Percentiles rank a stretch among this genome's conserved stretches.
Conservation (phyloP, 2,113 vertebrate species). For the Cyrtonyx montezumae region DNA sequence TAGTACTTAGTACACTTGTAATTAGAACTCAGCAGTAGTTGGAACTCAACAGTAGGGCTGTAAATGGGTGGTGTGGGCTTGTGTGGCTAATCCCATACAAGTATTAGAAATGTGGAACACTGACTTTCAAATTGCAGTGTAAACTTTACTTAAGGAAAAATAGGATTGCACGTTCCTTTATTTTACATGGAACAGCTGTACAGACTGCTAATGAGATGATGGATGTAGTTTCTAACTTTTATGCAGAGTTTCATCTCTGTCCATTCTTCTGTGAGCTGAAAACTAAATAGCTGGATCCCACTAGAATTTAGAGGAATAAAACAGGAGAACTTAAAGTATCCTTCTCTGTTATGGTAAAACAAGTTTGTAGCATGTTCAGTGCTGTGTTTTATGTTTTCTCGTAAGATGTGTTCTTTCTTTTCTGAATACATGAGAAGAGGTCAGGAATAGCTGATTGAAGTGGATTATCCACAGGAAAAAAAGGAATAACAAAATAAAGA, state of each 20-base stretch:
- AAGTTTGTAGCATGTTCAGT: not conserved
- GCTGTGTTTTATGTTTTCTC: not conserved
- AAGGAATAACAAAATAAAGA: not conserved
- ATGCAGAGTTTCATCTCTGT: not conserved
- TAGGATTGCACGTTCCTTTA: not conserved
- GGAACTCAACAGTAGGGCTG: not conserved
- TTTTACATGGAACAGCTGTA: not conserved
- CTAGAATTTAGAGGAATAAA: not conserved
- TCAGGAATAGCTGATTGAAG: not conserved
- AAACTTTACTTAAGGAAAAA: not conserved
- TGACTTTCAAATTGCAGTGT: not conserved
- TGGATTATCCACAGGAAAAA: not conserved
- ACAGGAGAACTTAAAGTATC: not conserved
- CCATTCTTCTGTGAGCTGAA: not conserved
- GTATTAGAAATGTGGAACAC: not conserved
- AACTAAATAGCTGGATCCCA: not conserved
- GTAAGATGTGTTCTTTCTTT: not conserved
- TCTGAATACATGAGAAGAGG: not conserved
- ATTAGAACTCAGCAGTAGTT: not conserved
- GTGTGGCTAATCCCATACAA: too few species aligned
- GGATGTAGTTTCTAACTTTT: not conserved
- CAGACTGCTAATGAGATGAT: not conserved
- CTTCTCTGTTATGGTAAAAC: accelerated
- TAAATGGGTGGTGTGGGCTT: not conserved
- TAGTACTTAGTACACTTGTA: not conserved